Conservation (phyloP, 2,113 vertebrate genomes). For the Sakesphorus luctuosus region DNA sequence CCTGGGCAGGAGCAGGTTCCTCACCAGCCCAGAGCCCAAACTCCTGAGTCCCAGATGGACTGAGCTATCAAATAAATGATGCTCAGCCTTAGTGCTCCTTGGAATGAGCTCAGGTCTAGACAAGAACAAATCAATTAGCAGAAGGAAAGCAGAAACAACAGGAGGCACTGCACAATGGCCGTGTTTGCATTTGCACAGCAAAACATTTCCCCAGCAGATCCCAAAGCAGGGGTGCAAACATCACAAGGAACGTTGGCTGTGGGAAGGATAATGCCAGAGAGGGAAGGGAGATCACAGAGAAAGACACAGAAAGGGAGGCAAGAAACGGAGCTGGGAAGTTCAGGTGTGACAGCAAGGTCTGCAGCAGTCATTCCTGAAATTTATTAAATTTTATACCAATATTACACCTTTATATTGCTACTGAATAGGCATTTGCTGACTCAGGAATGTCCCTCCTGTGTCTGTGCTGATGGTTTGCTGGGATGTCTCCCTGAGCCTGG, state of each 20-base stretch:
- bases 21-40: not conserved
- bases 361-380: not conserved
- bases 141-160: conserved; percentile 1
- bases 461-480: not conserved
- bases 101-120: conserved; percentile 53
- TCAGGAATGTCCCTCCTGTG: not conserved
- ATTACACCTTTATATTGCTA: not conserved
- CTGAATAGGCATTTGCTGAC: not conserved
- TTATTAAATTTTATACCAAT: not conserved
- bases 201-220: not conserved
- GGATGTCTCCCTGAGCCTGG: not conserved
- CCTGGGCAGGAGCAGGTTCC: conserved; percentile 14
- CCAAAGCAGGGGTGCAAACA: not conserved
- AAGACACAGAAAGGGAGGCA: not conserved
- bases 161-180: not conserved
- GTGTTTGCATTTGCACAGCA: conserved; percentile 2
- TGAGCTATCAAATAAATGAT: conserved; percentile 16
- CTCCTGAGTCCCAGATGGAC: not conserved
- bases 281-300: not conserved
- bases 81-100: conserved; percentile 4
- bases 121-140: conserved; percentile 26
- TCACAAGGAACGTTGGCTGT: not conserved
- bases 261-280: not conserved
- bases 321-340: not conserved
- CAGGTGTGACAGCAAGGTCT: not conserved